Evolutionary conservation across 2,113 vertebrate species (phyloP).

Genomic region (Mystacornis crossleyi): DNA sequence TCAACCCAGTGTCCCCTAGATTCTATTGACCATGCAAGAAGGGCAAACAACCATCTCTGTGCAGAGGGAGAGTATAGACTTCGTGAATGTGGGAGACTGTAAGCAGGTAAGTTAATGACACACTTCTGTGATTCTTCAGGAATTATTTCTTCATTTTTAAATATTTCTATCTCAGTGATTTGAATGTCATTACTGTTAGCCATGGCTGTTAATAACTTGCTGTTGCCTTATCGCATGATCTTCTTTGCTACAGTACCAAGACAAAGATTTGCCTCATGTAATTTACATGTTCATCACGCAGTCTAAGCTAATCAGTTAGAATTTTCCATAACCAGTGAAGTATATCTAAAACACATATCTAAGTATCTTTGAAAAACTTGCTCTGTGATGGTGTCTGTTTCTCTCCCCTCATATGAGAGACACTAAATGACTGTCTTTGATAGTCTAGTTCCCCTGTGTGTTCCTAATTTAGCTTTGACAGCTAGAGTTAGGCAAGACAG

Average conservation of each 20-base stretch:
- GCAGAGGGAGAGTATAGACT: background rate
- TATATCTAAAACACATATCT: background rate
- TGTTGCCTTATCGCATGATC: background rate
- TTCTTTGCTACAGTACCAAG: background rate
- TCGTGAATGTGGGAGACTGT: background rate
- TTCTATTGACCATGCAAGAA: background rate
- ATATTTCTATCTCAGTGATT: background rate
- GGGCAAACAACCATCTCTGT: background rate
- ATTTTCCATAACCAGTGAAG: background rate
- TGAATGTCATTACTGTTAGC: background rate
- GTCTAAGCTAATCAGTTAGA: background rate
- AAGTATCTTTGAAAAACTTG: background rate
- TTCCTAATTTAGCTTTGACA: slow-evolving; percentile 15
- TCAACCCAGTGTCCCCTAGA: background rate
- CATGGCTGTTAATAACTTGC: background rate
- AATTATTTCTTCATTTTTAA: background rate
- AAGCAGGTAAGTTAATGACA: background rate
- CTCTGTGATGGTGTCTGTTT: background rate
- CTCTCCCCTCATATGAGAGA: background rate
- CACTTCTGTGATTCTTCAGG: background rate
- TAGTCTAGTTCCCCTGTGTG: background rate
- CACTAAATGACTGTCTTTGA: background rate
- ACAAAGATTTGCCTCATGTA: background rate
- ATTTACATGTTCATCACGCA: background rate
- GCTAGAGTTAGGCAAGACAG: background rate